A percentile compares a stretch with the other conserved stretches of the same genome.
These are phyloP conservation scores for Merops nubicus DNA, from an alignment of 2,113 vertebrate species.

Conservation along the genomic window DNA sequence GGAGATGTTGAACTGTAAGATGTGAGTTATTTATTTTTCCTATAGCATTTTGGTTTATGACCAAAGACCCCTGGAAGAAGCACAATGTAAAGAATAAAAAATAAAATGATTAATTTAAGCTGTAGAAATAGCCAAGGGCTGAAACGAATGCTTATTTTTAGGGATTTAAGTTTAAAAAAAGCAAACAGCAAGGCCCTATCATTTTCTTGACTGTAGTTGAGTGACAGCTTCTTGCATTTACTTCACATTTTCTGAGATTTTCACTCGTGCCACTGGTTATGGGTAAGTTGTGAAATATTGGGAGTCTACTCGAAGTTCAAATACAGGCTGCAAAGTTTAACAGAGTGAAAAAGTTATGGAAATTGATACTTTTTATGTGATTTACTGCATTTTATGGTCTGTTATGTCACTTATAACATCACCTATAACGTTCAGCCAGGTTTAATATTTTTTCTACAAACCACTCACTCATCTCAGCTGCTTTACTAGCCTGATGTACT, in stretches of 20 bases:
- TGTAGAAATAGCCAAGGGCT: neutral
- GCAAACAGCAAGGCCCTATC: neutral
- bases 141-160: neutral
- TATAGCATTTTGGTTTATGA: neutral
- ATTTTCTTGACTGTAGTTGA: neutral
- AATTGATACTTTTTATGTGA: neutral
- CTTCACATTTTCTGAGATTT: neutral
- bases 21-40: neutral
- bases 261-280: neutral
- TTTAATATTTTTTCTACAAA: slow-evolving; percentile 21
- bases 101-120: neutral
- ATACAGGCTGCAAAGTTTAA: neutral
- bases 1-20: neutral
- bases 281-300: neutral
- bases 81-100: neutral
- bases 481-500: neutral
- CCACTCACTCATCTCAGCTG: neutral
- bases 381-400: neutral
- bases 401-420: neutral
- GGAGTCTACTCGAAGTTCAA: neutral
- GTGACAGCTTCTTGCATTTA: neutral
- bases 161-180: neutral
- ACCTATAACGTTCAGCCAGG: neutral
- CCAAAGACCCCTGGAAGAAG: neutral
- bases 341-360: neutral